Percentiles rank a stretch among this genome's conserved stretches.
These are phyloP conservation scores for Aplysina aerophoba DNA, from an alignment of 37 sponge, comb jelly and placozoan genomes.

Conservation along the genomic window DNA sequence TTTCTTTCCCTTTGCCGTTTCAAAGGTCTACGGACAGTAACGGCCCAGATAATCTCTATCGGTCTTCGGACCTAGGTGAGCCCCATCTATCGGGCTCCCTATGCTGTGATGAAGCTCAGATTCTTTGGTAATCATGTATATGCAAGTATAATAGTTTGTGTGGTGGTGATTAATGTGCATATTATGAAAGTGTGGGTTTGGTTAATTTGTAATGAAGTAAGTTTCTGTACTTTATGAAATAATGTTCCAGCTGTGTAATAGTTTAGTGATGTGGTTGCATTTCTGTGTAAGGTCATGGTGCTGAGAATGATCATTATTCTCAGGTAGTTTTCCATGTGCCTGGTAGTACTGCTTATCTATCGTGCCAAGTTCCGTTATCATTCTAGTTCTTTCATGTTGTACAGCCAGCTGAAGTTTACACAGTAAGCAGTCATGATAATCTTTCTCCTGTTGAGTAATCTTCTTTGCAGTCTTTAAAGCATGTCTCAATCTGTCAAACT, in stretches of 20 bases:
- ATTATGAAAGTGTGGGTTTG: not conserved
- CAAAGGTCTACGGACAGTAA: too few relatives aligned
- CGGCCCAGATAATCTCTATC: too few relatives aligned
- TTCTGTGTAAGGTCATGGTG: not conserved
- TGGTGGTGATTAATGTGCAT: slow-evolving; percentile 2
- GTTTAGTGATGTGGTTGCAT: slow-evolving; percentile 11
- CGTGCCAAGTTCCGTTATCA: slow-evolving; percentile 3
- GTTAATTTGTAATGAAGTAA: slow-evolving; percentile 6
- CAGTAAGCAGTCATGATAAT: not conserved
- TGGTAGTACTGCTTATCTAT: not conserved
- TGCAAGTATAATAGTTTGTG: not conserved
- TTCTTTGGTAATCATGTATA: too few relatives aligned
- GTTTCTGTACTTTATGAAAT: not conserved
- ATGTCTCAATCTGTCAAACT: not conserved
- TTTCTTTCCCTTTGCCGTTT: too few relatives aligned
- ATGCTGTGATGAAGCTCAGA: too few relatives aligned
- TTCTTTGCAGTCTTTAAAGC: slow-evolving; percentile 7
- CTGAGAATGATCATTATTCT: slow-evolving; percentile 7
- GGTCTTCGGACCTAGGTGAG: too few relatives aligned
- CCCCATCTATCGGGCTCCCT: too few relatives aligned
- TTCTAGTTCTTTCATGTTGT: slow-evolving; percentile 5
- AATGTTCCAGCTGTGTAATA: slow-evolving; percentile 11
- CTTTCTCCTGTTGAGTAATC: slow-evolving; percentile 8
- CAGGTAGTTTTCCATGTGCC: slow-evolving; percentile 12
- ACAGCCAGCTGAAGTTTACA: slow-evolving; percentile 7